Evolutionary conservation across 2,797 vertebrate species (phyloP).

Genomic region (Xenops minutus): DNA sequence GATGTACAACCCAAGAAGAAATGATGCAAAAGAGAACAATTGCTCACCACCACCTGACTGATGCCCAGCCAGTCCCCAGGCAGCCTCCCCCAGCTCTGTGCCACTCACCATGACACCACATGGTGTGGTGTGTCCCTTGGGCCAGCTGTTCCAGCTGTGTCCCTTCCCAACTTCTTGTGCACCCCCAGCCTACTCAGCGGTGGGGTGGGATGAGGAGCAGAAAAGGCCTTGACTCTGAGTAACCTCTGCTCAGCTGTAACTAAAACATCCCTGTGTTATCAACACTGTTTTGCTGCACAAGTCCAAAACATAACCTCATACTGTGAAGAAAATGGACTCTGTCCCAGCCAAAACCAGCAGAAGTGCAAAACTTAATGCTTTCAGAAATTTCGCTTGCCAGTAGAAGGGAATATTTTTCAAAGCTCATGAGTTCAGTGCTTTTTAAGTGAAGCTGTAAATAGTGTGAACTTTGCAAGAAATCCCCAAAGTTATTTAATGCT

Average conservation of each 20-base stretch:
- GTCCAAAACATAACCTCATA: neutral
- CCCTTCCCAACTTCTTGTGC: neutral
- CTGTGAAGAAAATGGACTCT: neutral
- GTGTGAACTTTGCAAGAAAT: neutral
- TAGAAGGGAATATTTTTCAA: neutral
- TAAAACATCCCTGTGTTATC: neutral
- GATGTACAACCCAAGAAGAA: neutral
- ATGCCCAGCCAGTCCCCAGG: neutral
- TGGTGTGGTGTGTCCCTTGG: neutral
- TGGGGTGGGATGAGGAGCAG: neutral
- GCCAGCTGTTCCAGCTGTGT: neutral
- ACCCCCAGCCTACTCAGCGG: fast-evolving
- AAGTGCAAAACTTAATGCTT: neutral
- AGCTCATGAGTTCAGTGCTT: neutral
- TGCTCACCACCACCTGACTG: neutral
- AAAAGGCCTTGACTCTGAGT: neutral
- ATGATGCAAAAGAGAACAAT: neutral
- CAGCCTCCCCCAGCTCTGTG: neutral
- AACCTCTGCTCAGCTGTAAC: neutral
- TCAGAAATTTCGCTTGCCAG: neutral
- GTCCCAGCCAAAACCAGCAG: neutral
- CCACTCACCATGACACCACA: fast-evolving
- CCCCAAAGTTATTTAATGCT: neutral
- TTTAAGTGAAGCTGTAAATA: neutral
- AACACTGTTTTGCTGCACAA: neutral